phyloP scores from a whole-genome alignment of 2,797 vertebrate genomes.

The Onychomys arenicola region DNA sequence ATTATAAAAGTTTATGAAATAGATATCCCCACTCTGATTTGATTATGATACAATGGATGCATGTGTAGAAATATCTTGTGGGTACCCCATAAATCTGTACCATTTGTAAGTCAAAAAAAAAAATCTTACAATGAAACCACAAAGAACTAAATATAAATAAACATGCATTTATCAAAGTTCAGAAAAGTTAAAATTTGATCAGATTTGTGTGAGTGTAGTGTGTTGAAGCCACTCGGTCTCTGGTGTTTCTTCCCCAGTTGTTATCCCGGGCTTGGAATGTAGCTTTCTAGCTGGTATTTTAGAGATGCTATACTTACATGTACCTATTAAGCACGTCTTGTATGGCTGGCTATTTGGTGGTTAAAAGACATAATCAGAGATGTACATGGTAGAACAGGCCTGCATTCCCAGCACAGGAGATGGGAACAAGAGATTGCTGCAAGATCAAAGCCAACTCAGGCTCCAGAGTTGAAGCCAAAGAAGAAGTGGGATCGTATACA shows the following conservation, averaged over 20 bases:
- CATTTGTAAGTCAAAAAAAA: background rate
- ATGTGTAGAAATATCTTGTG: background rate
- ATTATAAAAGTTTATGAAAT: background rate
- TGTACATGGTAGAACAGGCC: background rate
- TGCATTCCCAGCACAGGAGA: background rate
- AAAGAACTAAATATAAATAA: background rate
- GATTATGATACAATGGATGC: background rate
- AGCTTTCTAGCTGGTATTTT: background rate
- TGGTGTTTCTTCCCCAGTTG: background rate
- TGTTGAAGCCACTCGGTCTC: background rate
- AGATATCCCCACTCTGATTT: background rate
- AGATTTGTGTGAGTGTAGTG: background rate
- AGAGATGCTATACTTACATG: background rate
- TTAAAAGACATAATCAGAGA: background rate
- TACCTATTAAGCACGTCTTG: background rate
- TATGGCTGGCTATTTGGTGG: background rate
- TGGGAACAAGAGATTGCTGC: background rate
- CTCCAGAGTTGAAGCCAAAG: background rate
- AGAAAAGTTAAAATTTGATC: conserved; percentile 12
- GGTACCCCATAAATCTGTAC: background rate
- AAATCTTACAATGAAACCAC: background rate
- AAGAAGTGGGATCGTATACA: background rate
- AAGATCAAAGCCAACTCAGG: background rate
- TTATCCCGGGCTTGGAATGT: background rate
- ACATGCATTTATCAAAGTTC: background rate